Evolutionary conservation across 2,888 invertebrate species (phyloP).

Genomic region (Microplitis deprimator): DNA sequence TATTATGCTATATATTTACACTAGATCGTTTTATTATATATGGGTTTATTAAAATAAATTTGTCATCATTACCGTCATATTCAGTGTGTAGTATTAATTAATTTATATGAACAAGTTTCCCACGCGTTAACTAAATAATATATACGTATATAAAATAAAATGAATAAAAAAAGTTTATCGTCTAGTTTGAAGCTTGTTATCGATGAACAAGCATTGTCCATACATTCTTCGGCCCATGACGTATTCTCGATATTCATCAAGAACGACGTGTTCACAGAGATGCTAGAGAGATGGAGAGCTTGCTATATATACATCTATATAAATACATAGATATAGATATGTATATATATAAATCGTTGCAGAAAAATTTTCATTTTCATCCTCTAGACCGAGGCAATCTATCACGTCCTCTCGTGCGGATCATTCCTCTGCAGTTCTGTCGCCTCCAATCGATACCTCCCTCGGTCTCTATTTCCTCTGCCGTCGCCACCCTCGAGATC

Average conservation of each 20-base stretch:
- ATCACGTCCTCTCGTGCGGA: slow-evolving; percentile 36
- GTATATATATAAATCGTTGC: slow-evolving; percentile 32
- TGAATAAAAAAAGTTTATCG: background rate
- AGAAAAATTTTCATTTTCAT: slow-evolving; percentile 41
- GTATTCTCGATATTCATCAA: slow-evolving; percentile 29
- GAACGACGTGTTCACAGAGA: slow-evolving; percentile 17
- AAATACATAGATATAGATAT: background rate
- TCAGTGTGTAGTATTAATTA: background rate
- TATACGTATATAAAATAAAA: background rate
- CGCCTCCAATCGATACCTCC: slow-evolving; percentile 20
- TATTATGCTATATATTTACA: background rate
- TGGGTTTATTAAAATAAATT: background rate
- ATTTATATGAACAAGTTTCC: background rate
- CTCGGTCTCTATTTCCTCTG: background rate
- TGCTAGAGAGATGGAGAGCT: slow-evolving; percentile 12
- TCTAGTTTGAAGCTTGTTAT: background rate
- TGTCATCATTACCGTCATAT: slow-evolving; percentile 12
- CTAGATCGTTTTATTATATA: too few relatives aligned
- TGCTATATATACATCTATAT: background rate
- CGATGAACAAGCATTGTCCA: slow-evolving; percentile 6
- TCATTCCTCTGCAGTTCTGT: slow-evolving; percentile 34
- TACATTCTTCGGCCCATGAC: slow-evolving; percentile 13
- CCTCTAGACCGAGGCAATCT: slow-evolving; percentile 37
- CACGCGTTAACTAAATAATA: background rate
- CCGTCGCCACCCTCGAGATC: background rate